Evolutionary conservation across 2,797 vertebrate species (phyloP).

Genomic region (Enoplosus armatus): DNA sequence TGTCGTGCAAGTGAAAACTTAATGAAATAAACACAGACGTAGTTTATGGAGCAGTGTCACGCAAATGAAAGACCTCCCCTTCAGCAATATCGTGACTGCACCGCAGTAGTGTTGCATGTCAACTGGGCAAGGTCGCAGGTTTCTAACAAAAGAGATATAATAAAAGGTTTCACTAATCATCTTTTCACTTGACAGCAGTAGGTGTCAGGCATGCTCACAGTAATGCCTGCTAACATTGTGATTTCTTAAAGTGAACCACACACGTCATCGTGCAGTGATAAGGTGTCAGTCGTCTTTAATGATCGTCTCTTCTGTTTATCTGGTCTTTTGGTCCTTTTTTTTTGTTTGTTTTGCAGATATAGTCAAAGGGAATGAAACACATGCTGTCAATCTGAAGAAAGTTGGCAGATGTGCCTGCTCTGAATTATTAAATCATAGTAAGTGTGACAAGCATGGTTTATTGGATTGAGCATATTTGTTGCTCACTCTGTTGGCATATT

Average conservation of each 20-base stretch:
- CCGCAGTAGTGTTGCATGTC: conserved; percentile 12
- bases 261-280: conserved; percentile 17
- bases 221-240: neutral
- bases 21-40: conserved; percentile 37
- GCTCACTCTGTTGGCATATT: conserved; percentile 36
- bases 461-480: conserved; percentile 64
- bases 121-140: conserved; percentile 5
- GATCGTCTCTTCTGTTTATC: conserved; percentile 36
- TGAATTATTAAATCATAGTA: conserved; percentile 57
- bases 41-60: conserved; percentile 19
- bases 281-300: conserved; percentile 63
- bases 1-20: conserved; percentile 33
- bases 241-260: conserved; percentile 19
- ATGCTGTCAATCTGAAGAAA: conserved; percentile 49
- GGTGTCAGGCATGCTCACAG: conserved; percentile 13
- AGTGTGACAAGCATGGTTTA: conserved; percentile 61
- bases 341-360: conserved; percentile 27
- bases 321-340: conserved; percentile 30
- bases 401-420: conserved; percentile 64
- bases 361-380: conserved; percentile 44
- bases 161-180: conserved; percentile 11
- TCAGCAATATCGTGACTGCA: conserved; percentile 21
- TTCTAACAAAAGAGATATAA: conserved; percentile 21
- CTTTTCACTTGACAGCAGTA: conserved; percentile 26
- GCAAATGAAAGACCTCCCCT: conserved; percentile 28